Base-by-base conservation (phyloP, 2,888 invertebrate genomes). In the Dendrolimus houi region DNA sequence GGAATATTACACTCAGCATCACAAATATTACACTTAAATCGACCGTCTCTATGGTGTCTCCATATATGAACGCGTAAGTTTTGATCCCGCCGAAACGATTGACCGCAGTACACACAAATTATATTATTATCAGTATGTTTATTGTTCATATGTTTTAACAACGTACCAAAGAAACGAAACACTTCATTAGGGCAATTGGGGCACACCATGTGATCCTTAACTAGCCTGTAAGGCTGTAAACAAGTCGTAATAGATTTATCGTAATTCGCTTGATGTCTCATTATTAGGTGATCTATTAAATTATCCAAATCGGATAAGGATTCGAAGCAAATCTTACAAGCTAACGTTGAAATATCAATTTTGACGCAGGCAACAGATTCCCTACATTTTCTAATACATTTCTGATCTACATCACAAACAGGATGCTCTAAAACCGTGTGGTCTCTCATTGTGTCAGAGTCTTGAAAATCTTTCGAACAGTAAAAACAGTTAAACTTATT, bases 401-500 rank as follows among this genome's bases (percentile, higher is more conserved):
- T 87, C 52, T 83, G 74, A 65, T 85, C 85, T 1, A 84, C 65
- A 62, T 88, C 85, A 54, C 88, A 88, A 0, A 82, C 67, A 0
- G 87, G 87, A 55, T 90, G 90, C 56, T 85, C 83, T 54, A 81
- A 60, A 0, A 87, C 69, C 0, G 88, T 85, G 55, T 90, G 90
- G 52, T 87, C 84, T 42, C 80, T 74, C 83, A 90, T 82, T 0
- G 72, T 62, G 62, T 89, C 87, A 0, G 88, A 86, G 65, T 90
- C 90, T 0, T 76, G 67, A 52, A 90, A 90, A 57, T 88, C 87
- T 76, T 87, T 86, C 0, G 87, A 86, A 55, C 90, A 90, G 60
- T 85, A 90, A 61, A 90, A 90, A 55, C 90, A 90, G 52, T 89
- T 89, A 54, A 88, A 90, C 60, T 86, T 89, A 60, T 89, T 90